phyloP scores from a whole-genome alignment of 2,888 invertebrate species.

The Archips crataeganus region DNA sequence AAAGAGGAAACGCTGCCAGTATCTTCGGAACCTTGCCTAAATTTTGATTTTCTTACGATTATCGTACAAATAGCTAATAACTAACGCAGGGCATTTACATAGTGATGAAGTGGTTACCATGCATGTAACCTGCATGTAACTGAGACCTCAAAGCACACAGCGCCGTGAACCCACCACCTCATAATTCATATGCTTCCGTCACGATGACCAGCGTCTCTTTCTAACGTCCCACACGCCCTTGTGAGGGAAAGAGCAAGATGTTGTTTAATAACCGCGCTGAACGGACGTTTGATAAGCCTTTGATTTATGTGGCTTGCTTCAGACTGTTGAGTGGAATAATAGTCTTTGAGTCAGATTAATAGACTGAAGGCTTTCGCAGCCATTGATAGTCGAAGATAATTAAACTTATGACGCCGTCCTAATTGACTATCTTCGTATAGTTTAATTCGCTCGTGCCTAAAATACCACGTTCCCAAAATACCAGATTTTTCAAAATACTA shows the following conservation, averaged over 20 bases:
- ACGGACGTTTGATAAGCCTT: slow-evolving; percentile 32
- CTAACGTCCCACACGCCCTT: background rate
- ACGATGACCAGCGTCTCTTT: slow-evolving; percentile 32
- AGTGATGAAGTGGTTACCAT: too few relatives aligned
- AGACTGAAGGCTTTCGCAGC: background rate
- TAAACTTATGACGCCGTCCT: background rate
- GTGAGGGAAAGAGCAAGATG: slow-evolving; percentile 21
- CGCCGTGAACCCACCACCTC: slow-evolving; percentile 35
- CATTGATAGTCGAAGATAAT: background rate
- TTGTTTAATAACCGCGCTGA: slow-evolving; percentile 34
- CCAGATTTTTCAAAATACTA: too few relatives aligned
- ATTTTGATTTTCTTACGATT: too few relatives aligned
- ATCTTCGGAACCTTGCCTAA: too few relatives aligned
- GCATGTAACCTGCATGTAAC: background rate
- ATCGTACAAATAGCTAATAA: too few relatives aligned
- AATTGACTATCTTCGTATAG: too few relatives aligned
- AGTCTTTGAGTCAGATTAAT: slow-evolving; percentile 1
- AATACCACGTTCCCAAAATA: too few relatives aligned
- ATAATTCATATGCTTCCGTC: slow-evolving; percentile 36
- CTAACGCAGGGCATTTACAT: too few relatives aligned
- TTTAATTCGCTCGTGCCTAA: too few relatives aligned
- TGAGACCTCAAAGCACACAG: background rate
- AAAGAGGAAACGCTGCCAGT: too few relatives aligned
- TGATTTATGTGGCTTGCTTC: slow-evolving; percentile 34
- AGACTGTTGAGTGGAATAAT: slow-evolving; percentile 6